Base-by-base conservation (phyloP, 2,113 vertebrate species). In the Rhipidura dahli region DNA sequence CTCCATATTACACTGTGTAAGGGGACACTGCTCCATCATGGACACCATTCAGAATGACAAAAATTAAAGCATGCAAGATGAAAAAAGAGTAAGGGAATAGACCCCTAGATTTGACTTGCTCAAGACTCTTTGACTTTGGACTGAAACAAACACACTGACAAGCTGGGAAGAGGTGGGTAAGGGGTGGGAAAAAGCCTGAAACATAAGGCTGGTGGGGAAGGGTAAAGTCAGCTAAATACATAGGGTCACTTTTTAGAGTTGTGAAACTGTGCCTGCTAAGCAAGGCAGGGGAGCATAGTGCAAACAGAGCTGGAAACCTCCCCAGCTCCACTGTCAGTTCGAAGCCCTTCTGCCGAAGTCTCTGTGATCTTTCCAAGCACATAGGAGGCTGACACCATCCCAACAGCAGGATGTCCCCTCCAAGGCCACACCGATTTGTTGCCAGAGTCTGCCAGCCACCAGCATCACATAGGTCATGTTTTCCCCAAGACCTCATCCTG, bases 231-330 rank as follows among this genome's bases (percentile, higher is more conserved):
- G 66, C 60, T 89, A 78, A 73, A 96, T 63, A 93, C 18, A 63
- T 2, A 86, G 79, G 71, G 80, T 73, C 79, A 70, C 39, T 45
- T 72, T 89, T 66, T 8, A 77, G 90, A 90, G 37, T 2, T 57
- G 92, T 59, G 59, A 93, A 95, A 89, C 54, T 73, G 65, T 85
- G 71, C 82, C 68, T 91, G 44, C 78, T 92, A 73, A 83, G 54
- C 47, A 83, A 90, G 26, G 31, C 35, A 89, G 82, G 40, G 19
- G 57, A 94, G 69, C 4, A 1, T 7, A 90, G 11, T 0, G 1
- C 77, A 71, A 61, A 60, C 37, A 72, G 87, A 93, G 39, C 68
- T 81, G 72, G 80, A 90, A 88, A 42, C 56, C 39, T 77, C 71
- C 35, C 30, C 60, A 68, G 45, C 22, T 54, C 65, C 85, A 49